Percentiles rank a stretch among this genome's conserved stretches.
phyloP scores from a whole-genome alignment of 2,797 vertebrate genomes.

The Muraenolepis orangiensis region DNA sequence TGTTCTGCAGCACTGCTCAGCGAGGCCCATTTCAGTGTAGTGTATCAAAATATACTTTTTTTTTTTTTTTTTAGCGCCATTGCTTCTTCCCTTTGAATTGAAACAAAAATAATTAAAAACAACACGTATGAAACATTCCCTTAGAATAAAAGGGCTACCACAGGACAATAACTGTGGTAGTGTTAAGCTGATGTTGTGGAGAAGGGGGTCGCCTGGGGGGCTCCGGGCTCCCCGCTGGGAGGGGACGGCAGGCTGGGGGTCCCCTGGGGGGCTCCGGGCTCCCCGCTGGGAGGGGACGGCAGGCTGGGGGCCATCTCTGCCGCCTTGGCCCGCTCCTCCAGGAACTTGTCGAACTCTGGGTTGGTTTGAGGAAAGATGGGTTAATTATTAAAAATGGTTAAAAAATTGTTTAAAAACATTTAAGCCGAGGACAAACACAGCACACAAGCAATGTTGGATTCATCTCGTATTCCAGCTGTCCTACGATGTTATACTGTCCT shows the following conservation, averaged over 20 bases:
- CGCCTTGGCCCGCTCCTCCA: constrained; percentile 96
- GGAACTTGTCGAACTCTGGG: constrained; percentile 96
- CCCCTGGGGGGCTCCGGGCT: constrained; percentile 65
- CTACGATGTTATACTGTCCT: neutral
- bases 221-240: constrained; percentile 74
- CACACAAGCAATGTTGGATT: neutral
- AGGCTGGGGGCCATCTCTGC: constrained; percentile 86
- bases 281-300: constrained; percentile 80
- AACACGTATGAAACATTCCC: neutral
- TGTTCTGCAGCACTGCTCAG: neutral
- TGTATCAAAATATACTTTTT: constrained; percentile 3
- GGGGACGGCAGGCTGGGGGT: constrained; percentile 80
- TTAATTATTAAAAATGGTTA: no score
- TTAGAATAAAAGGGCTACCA: neutral
- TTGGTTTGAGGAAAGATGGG: constrained; percentile 12
- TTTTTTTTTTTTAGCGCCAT: neutral
- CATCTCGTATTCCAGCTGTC: neutral
- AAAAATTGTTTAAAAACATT: no score
- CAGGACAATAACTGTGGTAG: neutral
- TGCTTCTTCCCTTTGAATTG: neutral
- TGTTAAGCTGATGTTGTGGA: neutral
- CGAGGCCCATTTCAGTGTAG: neutral
- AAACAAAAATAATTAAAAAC: neutral
- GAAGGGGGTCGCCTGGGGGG: constrained; percentile 57
- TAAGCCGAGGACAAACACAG: neutral